Base-by-base conservation (phyloP, 1,140 invertebrate species). In the Penaeus indicus region DNA sequence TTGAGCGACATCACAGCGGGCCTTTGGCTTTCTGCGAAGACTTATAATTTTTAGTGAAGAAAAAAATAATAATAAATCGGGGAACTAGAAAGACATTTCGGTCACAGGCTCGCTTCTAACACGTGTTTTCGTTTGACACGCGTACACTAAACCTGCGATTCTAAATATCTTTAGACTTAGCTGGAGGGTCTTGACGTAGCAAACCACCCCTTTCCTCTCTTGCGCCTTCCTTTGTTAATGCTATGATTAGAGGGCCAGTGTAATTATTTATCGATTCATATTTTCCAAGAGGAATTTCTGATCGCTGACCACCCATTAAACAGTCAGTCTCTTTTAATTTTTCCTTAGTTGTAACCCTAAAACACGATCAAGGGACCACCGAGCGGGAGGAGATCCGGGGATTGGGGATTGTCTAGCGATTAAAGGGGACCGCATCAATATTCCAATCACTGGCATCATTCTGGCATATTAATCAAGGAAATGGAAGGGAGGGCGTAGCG, bases 381-480 rank as follows among this genome's bases (percentile, higher is more conserved):
- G 78, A 69, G 38, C 11, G 22, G 42, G 64, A 4, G 11, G 27
- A 61, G 64, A 18, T 62, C 32, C 25, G 62, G 27, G 72, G 85
- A 86, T 83, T 83, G 81, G 81, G 81, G 86, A 88, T 88, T 88
- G 86, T 88, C 80, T 84, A 88, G 63, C 86, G 86, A 84, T 88
- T 88, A 88, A 88, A 88, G 86, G 86, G 80, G 77, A 83, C 64
- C 64, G 63, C 86, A 88, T 88, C 86, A 88, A 88, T 88, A 88
- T 88, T 88, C 86, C 86, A 88, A 88, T 88, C 86, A 88, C 67
- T 75, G 86, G 81, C 78, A 83, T 75, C 86, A 83, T 88, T 84
- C 86, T 88, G 86, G 80, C 86, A 84, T 88, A 88, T 88, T 88
- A 88, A 88, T 88, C 86, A 88, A 84, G 80, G 86, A 88, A 77